These are phyloP conservation scores for Ceratina japonica DNA, from an alignment of 1,140 invertebrate genomes.

Conservation along the genomic window DNA sequence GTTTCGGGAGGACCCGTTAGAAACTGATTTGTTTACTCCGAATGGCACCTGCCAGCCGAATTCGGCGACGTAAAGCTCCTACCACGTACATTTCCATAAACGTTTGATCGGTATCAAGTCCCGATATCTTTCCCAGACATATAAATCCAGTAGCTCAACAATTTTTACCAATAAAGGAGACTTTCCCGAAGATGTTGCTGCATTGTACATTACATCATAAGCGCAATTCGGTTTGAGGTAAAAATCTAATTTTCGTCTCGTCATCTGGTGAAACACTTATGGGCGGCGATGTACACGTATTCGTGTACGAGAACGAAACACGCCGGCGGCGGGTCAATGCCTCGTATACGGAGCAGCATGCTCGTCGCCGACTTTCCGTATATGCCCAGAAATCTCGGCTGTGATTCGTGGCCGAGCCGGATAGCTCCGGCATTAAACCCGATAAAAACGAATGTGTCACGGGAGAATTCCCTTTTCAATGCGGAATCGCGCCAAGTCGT, in stretches of 20 bases:
- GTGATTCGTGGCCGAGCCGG: conserved; percentile 63
- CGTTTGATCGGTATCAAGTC: no score
- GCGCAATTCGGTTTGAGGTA: no score
- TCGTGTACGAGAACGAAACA: conserved; percentile 47
- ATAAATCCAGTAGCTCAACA: no score
- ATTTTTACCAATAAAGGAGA: no score
- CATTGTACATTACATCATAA: no score
- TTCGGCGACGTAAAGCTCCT: no score
- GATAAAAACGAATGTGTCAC: conserved; percentile 78
- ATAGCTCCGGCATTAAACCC: conserved; percentile 20
- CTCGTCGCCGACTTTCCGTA: conserved; percentile 70
- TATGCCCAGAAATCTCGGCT: conserved; percentile 57
- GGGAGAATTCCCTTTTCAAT: conserved; percentile 77
- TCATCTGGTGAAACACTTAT: no score
- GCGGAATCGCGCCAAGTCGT: conserved; percentile 31
- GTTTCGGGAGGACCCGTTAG: conserved; percentile 68
- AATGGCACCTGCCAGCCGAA: not conserved
- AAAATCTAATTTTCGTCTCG: no score
- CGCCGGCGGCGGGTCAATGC: conserved; percentile 71
- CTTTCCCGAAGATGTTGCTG: no score
- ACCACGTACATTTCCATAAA: no score
- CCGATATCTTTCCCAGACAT: no score
- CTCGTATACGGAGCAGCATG: conserved; percentile 74
- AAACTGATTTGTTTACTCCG: conserved; percentile 71
- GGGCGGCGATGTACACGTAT: no score